Conservation (phyloP, 2,797 vertebrate genomes). For the Lepilemur ruficaudatus region DNA sequence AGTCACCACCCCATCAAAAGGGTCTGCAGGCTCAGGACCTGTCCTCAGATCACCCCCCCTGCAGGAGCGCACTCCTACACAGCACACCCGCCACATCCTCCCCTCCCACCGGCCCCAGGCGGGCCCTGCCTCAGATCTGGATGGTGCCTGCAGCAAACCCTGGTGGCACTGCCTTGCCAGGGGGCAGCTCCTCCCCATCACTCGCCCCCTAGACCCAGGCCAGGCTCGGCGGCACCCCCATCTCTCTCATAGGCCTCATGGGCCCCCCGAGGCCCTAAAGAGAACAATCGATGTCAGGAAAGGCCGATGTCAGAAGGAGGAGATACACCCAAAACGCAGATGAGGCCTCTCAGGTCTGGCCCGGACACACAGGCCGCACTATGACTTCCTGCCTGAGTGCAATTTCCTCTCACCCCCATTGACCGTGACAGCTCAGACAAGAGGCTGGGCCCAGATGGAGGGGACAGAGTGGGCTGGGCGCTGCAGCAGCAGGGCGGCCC, state of each 20-base stretch:
- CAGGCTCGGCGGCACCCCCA: background rate
- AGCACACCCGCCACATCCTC: fast-evolving
- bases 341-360: background rate
- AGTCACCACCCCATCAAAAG: background rate
- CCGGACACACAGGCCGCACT: background rate
- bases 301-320: background rate
- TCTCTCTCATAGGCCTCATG: background rate
- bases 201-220: background rate
- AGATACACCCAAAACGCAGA: background rate
- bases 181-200: background rate
- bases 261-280: background rate
- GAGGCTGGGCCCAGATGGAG: background rate
- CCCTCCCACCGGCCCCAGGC: background rate
- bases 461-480: background rate
- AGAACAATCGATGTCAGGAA: background rate
- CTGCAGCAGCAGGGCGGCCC: background rate
- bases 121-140: background rate
- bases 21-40: background rate
- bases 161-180: fast-evolving
- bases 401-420: background rate
- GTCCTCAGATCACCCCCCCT: background rate
- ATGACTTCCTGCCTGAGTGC: background rate
- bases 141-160: background rate
- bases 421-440: background rate
- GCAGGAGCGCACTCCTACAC: background rate